Evolutionary conservation across 2,797 vertebrate genomes (phyloP), one percentile per base, ranked within the genome.

Genomic region (Loriculus beryllinus): DNA sequence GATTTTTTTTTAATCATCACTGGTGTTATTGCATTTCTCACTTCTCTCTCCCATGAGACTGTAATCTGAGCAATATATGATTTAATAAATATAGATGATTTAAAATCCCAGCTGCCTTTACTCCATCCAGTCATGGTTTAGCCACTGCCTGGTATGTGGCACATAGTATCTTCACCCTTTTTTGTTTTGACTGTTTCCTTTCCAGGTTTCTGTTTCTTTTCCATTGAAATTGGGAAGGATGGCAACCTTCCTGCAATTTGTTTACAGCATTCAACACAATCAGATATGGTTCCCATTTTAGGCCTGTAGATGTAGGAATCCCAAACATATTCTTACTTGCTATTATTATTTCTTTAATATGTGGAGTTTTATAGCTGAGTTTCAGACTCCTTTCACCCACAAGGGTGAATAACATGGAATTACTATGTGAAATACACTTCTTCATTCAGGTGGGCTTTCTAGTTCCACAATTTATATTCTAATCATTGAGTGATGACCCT

Each of bases 51-150:
- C 76, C 82, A n/a, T 51, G 74, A 92, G 95, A 81, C 89, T 65
- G 82, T 87, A 93, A 94, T 91, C 94, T 94, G 91, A 92, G 57
- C 76, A 93, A 91, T 92, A 92, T 90, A 67, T 75, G 69, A 88
- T 91, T 82, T 94, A 96, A 93, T 96, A 95, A 93, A 93, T 90
- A 92, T 42, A 91, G 74, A 90, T 83, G 56, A 89, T 86, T 93
- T 93, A 91, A 95, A 93, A 92, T 90, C 54, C 65, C 59, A 83
- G 69, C 85, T 95, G 49, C 82, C 82, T 91, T 83, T 92, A 63
- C 60, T 92, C 86, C 64, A 43, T 67, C 94, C 60, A 88, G 52
- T 49, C 57, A 5, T 37, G 57, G 54, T 86, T 86, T 74, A 90
- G 54, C 63, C 62, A 59, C 37, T 93, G 69, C 62, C 79, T 78